Evolutionary conservation across 2,113 vertebrate species (phyloP).

Genomic region (Archocentrus centrarchus): DNA sequence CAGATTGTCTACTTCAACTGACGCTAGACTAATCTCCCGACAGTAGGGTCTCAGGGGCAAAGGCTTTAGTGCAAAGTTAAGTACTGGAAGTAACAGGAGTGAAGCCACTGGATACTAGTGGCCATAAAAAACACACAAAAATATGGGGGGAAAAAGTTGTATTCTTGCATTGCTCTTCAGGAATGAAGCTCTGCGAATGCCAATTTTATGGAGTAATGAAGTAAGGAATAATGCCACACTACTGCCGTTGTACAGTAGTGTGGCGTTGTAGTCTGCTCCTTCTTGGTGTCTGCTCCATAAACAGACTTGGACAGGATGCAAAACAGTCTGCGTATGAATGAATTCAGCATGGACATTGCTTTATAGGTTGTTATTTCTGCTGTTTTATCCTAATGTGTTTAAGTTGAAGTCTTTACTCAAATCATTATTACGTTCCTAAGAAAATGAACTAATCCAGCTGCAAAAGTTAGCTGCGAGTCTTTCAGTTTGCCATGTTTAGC

Average conservation of each 20-base stretch:
- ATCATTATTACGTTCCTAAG: constrained; percentile 68
- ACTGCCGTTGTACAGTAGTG: neutral
- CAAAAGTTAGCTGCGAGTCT: constrained; percentile 82
- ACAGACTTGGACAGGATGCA: neutral
- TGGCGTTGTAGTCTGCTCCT: neutral
- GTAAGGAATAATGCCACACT: neutral
- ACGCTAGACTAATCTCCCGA: constrained; percentile 65
- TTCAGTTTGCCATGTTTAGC: constrained; percentile 72
- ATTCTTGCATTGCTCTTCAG: constrained; percentile 27
- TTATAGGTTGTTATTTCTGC: constrained; percentile 1
- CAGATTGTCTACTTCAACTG: constrained; percentile 71
- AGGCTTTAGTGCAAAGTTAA: constrained; percentile 66
- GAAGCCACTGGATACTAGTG: constrained; percentile 47
- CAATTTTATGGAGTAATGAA: constrained; percentile 35
- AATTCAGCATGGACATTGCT: constrained; percentile 2
- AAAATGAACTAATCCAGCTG: constrained; percentile 82
- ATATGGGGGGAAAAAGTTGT: constrained; percentile 31
- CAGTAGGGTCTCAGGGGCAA: constrained; percentile 61
- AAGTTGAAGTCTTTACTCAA: constrained; percentile 84
- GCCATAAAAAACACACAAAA: constrained; percentile 28
- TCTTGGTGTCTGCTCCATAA: constrained; percentile 9
- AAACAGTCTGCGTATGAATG: neutral
- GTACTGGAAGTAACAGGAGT: constrained; percentile 58
- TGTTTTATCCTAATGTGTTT: constrained; percentile 26
- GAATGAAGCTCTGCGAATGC: constrained; percentile 21